Evolutionary conservation across 1,140 invertebrate species (phyloP), one percentile per base, ranked within the genome.

Genomic region (Onthophagus taurus): DNA sequence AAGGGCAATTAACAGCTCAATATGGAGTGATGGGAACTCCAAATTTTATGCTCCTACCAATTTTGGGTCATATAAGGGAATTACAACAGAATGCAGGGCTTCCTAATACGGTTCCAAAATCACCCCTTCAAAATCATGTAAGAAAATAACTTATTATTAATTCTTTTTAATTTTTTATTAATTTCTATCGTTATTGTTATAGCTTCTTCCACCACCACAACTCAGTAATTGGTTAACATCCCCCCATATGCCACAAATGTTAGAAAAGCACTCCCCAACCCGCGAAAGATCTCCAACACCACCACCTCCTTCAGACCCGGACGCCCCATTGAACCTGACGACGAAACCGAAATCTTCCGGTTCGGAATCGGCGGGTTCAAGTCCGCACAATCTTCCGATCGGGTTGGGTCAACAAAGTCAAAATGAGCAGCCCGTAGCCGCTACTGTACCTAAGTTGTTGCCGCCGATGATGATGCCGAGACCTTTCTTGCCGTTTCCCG

Each of bases 311-410:
- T 67, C 68, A 5, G 68, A 71, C 31, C 67, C 82, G 4, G 89
- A 93, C 55, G 79, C 84, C 0, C 89, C 89, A 0, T 68, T 94
- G 1, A 93, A 93, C 66, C 76, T 94, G 4, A 85, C 80, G 49
- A 85, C 80, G 49, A 93, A 93, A 67, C 89, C 89, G 18, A 85
- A 90, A 58, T 74, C 71, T 11, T 61, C 62, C 4, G 60, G 59
- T 42, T 64, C 47, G 34, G 64, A 42, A 49, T 66, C 50, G 43
- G 61, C 53, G 18, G 61, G 45, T 44, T 66, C 41, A 18, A 67
- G 47, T 57, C 54, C 51, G 64, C 69, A 54, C 20, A 48, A 44
- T 30, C 47, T 57, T 13, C 53, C 54, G 14, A 53, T 39, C 20
- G 50, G 50, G n/a, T 50, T 52, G 16, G 35, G 47, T 7, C 35